Percentiles rank a stretch among this genome's conserved stretches.
phyloP scores from a whole-genome alignment of 1,140 invertebrate species.

The Drosophila subobscura region DNA sequence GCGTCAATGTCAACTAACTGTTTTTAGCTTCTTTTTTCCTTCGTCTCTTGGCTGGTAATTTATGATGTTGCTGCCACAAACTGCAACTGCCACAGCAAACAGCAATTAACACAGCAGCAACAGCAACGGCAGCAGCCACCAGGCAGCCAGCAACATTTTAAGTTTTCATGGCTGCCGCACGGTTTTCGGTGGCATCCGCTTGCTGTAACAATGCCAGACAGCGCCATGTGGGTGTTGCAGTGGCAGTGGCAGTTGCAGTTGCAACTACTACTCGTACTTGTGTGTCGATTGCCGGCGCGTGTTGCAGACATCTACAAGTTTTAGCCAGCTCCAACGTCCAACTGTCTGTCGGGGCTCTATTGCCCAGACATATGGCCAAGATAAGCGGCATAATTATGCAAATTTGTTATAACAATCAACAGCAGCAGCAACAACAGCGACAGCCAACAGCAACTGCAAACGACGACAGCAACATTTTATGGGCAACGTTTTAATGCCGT shows the following conservation, averaged over 20 bases:
- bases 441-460: background rate
- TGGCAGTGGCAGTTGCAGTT: constrained; percentile 9
- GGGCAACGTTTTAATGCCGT: constrained; percentile 57
- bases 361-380: constrained; percentile 73
- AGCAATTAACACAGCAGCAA: constrained; percentile 48
- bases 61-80: constrained; percentile 48
- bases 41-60: constrained; percentile 59
- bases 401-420: constrained; percentile 78
- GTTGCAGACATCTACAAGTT: constrained; percentile 37
- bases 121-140: constrained; percentile 18
- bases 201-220: constrained; percentile 23
- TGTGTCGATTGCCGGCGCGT: constrained; percentile 41
- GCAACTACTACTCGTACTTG: background rate
- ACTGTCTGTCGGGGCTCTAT: constrained; percentile 10
- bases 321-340: constrained; percentile 20
- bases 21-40: constrained; percentile 37
- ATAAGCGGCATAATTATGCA: constrained; percentile 82
- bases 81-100: constrained; percentile 42
- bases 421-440: constrained; percentile 24
- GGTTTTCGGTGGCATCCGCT: constrained; percentile 25
- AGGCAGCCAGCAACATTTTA: constrained; percentile 31
- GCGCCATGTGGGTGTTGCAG: constrained; percentile 55
- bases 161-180: constrained; percentile 1
- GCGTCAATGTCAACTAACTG: constrained; percentile 76
- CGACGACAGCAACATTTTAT: constrained; percentile 63